Percentiles rank a stretch among this genome's conserved stretches.
These are phyloP conservation scores for Sminthurides bifidus DNA, from an alignment of 1,140 invertebrate genomes.

Conservation along the genomic window DNA sequence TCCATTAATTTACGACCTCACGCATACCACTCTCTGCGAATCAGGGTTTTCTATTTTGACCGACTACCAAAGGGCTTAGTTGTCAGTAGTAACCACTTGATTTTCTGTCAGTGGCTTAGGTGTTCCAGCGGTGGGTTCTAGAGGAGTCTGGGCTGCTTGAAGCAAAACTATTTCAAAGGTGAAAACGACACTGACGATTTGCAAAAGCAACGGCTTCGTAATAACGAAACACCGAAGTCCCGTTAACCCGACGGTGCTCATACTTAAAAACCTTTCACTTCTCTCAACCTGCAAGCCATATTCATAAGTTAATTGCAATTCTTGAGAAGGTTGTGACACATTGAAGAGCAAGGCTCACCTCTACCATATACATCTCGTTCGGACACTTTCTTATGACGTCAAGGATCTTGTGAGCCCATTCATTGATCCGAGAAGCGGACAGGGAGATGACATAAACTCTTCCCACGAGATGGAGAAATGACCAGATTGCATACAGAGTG, in stretches of 20 bases:
- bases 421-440: background rate
- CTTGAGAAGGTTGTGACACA: too few relatives aligned
- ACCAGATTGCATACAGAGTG: conserved; percentile 5
- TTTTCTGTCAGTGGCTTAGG: too few relatives aligned
- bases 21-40: too few relatives aligned
- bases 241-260: conserved; percentile 1
- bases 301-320: background rate
- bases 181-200: conserved; percentile 10
- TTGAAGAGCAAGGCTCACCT: conserved; percentile 11
- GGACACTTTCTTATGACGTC: conserved; percentile 13
- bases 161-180: conserved; percentile 25
- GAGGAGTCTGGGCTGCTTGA: conserved; percentile 1
- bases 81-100: too few relatives aligned
- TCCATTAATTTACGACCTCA: too few relatives aligned
- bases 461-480: conserved; percentile 7
- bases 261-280: background rate
- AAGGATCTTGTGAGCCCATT: conserved; percentile 15
- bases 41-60: too few relatives aligned
- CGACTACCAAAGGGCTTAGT: too few relatives aligned
- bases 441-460: background rate
- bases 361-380: conserved; percentile 5
- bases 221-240: conserved; percentile 17
- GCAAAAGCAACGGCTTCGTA: conserved; percentile 15
- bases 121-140: too few relatives aligned
- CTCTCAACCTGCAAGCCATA: conserved; percentile 5